Evolutionary conservation across 2,888 invertebrate species (phyloP).

Genomic region (Stenodema calcarata): DNA sequence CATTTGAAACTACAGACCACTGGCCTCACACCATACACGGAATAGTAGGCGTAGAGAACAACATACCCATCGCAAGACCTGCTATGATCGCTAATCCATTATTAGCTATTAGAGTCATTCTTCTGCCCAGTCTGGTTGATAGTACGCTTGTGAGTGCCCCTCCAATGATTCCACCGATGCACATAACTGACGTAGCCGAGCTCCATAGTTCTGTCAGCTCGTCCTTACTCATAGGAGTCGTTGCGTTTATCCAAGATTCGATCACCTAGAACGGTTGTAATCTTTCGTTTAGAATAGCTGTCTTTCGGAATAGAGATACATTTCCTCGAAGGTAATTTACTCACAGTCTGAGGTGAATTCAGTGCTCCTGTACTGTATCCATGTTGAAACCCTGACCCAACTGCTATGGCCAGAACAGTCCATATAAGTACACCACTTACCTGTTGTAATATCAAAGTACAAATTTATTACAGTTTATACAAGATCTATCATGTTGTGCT

Average conservation of each 20-base stretch:
- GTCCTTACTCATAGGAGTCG: not conserved
- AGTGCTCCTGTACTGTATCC: constrained; percentile 49
- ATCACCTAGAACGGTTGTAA: not conserved
- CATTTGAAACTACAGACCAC: too few species aligned
- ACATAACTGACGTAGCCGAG: constrained; percentile 47
- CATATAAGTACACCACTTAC: constrained; percentile 24
- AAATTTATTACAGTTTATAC: too few species aligned
- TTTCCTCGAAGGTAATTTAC: not conserved
- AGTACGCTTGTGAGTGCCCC: constrained; percentile 35
- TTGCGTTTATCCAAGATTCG: constrained; percentile 15
- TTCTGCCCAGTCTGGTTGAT: constrained; percentile 42
- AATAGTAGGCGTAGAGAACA: too few species aligned
- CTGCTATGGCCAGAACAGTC: constrained; percentile 25
- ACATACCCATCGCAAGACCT: constrained; percentile 41
- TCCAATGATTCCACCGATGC: constrained; percentile 53
- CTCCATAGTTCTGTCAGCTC: constrained; percentile 45
- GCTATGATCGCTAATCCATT: constrained; percentile 39
- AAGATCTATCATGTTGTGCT: too few species aligned
- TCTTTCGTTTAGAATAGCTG: not conserved
- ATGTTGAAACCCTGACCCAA: constrained; percentile 51
- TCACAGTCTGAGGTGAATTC: constrained; percentile 47
- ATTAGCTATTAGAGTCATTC: constrained; percentile 39
- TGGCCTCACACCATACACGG: too few species aligned
- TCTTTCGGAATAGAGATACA: not conserved
- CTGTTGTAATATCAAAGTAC: not conserved